These are phyloP conservation scores for Orientallactaga sibirica DNA, from an alignment of 2,797 vertebrate genomes.

Conservation along the genomic window DNA sequence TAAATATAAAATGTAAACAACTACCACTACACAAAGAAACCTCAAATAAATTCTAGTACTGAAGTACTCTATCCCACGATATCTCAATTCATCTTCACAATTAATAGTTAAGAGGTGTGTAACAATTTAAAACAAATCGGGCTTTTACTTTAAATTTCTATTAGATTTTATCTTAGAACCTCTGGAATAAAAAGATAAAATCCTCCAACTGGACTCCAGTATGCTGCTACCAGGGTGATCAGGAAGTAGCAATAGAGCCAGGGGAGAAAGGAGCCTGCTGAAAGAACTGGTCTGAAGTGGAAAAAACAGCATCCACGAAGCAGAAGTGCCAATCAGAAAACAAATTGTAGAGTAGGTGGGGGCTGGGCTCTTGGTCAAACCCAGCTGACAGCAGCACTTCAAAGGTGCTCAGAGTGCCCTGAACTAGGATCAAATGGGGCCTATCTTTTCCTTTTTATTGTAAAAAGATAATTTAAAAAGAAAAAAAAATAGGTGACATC, in stretches of 20 bases:
- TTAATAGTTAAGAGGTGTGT: neutral
- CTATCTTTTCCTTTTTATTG: neutral
- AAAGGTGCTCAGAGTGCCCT: neutral
- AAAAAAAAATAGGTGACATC: slow-evolving; percentile 6
- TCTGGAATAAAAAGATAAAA: slow-evolving; percentile 53
- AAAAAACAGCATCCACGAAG: neutral
- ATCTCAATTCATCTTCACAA: neutral
- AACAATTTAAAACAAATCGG: neutral
- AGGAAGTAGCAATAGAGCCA: neutral
- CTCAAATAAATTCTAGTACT: neutral
- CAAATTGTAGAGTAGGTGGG: neutral
- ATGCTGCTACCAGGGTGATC: slow-evolving; percentile 32
- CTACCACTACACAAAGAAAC: neutral
- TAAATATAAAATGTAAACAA: neutral
- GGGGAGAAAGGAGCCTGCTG: neutral
- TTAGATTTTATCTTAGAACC: slow-evolving; percentile 11
- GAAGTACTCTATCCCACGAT: neutral
- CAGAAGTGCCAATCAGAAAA: neutral
- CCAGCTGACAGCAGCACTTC: neutral
- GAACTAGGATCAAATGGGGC: neutral
- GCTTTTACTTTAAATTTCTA: neutral
- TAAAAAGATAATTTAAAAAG: neutral
- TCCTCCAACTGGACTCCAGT: neutral
- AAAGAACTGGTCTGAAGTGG: slow-evolving; percentile 35
- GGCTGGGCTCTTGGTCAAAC: neutral